These are phyloP conservation scores for Sminthurinus aureus DNA, from an alignment of 2,888 invertebrate species.

Conservation along the genomic window DNA sequence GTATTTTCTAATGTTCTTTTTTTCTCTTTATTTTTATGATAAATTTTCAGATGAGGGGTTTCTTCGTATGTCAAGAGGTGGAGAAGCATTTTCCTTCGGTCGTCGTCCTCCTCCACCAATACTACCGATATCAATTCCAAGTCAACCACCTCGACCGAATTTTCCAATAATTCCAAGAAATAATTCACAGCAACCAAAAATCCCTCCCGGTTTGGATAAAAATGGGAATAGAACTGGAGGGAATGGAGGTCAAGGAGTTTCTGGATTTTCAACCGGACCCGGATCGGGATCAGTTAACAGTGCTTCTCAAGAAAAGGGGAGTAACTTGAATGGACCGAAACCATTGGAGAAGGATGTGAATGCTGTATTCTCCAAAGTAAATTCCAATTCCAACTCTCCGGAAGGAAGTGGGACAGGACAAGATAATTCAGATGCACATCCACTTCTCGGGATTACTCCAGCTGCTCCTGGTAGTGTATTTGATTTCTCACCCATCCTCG, in stretches of 20 bases:
- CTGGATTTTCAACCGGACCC: constrained; percentile 50
- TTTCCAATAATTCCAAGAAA: constrained; percentile 44
- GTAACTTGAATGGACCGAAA: constrained; percentile 51
- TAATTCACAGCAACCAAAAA: background rate
- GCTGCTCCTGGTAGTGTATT: constrained; percentile 61
- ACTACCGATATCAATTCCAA: constrained; percentile 56
- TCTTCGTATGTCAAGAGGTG: constrained; percentile 60
- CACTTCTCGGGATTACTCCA: constrained; percentile 60
- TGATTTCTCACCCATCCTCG: constrained; percentile 75
- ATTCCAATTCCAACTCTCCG: constrained; percentile 58
- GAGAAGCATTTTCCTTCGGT: constrained; percentile 60
- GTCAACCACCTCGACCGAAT: constrained; percentile 49
- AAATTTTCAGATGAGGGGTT: constrained; percentile 59
- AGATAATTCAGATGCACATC: constrained; percentile 59
- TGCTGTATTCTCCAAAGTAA: constrained; percentile 73
- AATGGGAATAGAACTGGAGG: constrained; percentile 42
- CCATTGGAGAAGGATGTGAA: constrained; percentile 72
- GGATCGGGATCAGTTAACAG: constrained; percentile 50
- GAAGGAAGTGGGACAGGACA: constrained; percentile 42
- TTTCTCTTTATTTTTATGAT: constrained; percentile 27
- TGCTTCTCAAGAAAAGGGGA: constrained; percentile 34
- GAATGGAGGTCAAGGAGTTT: constrained; percentile 24
- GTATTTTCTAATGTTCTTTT: background rate
- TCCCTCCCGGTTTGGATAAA: constrained; percentile 25
- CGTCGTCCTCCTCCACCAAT: constrained; percentile 60